Evolutionary conservation across 2,113 vertebrate species (phyloP).

Genomic region (Charadrius vociferus): DNA sequence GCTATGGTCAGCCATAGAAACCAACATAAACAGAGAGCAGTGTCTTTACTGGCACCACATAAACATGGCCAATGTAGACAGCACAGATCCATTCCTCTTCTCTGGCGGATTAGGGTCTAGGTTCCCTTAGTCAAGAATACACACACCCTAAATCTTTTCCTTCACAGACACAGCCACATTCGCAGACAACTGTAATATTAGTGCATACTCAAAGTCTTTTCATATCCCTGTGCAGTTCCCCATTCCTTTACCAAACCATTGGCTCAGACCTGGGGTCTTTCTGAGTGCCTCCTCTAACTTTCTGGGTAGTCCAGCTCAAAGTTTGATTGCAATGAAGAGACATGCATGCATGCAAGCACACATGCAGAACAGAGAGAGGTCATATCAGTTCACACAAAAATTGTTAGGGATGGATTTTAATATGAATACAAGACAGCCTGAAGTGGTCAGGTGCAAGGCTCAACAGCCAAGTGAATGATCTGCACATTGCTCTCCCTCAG

Average conservation of each 20-base stretch:
- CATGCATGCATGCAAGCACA: accelerated
- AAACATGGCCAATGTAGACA: not conserved
- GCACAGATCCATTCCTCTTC: not conserved
- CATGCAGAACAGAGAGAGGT: not conserved
- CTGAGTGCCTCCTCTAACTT: not conserved
- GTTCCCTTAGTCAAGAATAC: not conserved
- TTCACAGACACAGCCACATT: not conserved
- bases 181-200: not conserved
- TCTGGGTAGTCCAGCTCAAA: not conserved
- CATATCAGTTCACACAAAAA: not conserved
- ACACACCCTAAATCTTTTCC: not conserved
- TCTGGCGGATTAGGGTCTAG: not conserved
- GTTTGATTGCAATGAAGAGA: not conserved
- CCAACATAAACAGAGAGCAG: not conserved
- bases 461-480: not conserved
- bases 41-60: not conserved
- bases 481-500: not conserved
- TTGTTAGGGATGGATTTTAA: not conserved
- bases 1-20: not conserved
- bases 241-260: not conserved
- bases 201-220: not conserved
- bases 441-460: not conserved
- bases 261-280: not conserved
- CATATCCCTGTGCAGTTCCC: accelerated
- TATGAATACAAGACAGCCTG: not conserved